Base-by-base conservation (phyloP, 2,888 invertebrate species). In the Belgica antarctica region DNA sequence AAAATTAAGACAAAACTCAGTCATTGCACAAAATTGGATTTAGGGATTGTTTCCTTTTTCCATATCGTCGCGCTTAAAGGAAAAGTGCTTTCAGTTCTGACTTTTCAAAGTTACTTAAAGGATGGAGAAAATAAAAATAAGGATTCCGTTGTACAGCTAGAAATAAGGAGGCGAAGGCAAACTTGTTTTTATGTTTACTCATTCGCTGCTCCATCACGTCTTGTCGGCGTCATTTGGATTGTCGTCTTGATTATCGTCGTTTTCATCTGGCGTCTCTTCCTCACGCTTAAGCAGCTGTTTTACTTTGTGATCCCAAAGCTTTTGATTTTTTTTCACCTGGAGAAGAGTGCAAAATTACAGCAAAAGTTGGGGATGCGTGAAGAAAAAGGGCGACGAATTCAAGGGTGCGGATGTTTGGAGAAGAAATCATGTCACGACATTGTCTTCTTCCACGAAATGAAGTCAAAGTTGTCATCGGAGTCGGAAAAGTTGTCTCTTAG, bases 271-370 rank as follows among this genome's bases (percentile, higher is more conserved):
- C 66, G 65, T 15, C 10, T 76, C 75, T 71, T 74, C 72, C 19
- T 73, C 74, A 17, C 76, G 75, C 68, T 77, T 76, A 70, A 80
- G 73, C 71, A 80, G 76, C 75, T 80, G 76, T 71, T 80, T 78
- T 15, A 79, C 80, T 73, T 79, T 79, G 76, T 76, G 78, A 76
- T 80, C 79, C 80, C 80, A 80, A 71, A 79, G 75, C 72, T 77
- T 76, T 73, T 78, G 77, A 76, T 80, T 79, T 70, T 78, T 79
- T 76, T 77, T 80, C 75, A 80, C 76, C 80, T 80, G 73, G n/a
- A n/a, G n/a, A n/a, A n/a, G n/a, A n/a, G n/a, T n/a, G n/a, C n/a
- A n/a, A n/a, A n/a, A n/a, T n/a, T n/a, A n/a, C n/a, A n/a, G n/a
- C 3, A 41, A 41, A 41, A 41, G 41, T 41, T 41, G 41, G 25